Percentiles rank a stretch among this genome's conserved stretches.
These are phyloP conservation scores for Cirrhinus molitorella DNA, from an alignment of 2,797 vertebrate species.

Conservation along the genomic window DNA sequence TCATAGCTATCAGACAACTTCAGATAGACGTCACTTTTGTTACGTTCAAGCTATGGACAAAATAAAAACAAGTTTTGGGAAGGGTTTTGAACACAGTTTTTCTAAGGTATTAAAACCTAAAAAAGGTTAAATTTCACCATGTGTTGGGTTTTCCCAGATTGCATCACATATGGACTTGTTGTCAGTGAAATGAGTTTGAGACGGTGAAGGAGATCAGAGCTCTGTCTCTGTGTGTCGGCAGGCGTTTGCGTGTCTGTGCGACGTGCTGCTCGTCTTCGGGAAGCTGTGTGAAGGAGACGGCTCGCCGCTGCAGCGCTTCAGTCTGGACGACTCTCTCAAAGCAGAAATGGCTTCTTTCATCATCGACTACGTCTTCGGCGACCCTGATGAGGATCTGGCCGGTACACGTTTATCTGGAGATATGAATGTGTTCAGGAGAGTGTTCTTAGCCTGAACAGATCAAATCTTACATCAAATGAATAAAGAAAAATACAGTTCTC, in stretches of 20 bases:
- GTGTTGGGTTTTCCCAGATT: no score
- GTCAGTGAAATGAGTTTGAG: neutral
- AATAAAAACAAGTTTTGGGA: no score
- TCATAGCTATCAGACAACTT: no score
- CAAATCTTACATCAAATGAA: neutral
- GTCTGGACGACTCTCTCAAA: slow-evolving; percentile 79
- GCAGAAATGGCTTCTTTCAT: slow-evolving; percentile 87
- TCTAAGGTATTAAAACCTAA: no score
- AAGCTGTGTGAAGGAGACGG: neutral
- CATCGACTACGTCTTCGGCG: slow-evolving; percentile 87
- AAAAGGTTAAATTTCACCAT: no score
- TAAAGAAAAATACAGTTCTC: neutral
- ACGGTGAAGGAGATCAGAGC: no score
- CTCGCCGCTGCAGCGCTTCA: slow-evolving; percentile 11
- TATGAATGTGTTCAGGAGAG: neutral
- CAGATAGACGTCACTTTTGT: no score
- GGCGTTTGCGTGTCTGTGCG: slow-evolving; percentile 88
- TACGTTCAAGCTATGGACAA: no score
- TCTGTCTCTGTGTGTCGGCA: slow-evolving; percentile 74
- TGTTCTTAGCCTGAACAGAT: neutral
- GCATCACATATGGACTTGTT: no score
- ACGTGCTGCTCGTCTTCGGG: slow-evolving; percentile 84
- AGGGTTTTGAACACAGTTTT: no score
- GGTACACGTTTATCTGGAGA: neutral
- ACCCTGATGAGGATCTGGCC: slow-evolving; percentile 60